Conservation (phyloP, 2,113 vertebrate genomes). For the Neoarius graeffei region DNA sequence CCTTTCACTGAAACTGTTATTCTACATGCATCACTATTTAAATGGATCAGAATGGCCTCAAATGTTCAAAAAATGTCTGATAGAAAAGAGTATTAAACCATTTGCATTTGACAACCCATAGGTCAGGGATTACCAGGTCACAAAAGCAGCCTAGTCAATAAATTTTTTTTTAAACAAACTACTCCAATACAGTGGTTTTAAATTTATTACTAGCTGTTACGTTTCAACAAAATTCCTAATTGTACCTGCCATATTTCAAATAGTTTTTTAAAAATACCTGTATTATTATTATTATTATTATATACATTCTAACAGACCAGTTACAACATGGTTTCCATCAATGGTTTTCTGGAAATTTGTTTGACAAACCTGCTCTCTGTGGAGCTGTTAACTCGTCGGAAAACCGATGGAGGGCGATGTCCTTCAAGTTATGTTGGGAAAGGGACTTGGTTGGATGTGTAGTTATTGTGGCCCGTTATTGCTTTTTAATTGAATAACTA, state of each 20-base stretch:
- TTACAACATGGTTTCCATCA: neutral
- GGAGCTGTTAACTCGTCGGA: neutral
- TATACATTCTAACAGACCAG: neutral
- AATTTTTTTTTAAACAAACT: neutral
- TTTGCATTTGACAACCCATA: neutral
- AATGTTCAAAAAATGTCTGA: neutral
- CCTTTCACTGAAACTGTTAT: neutral
- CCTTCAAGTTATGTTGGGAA: conserved; percentile 24
- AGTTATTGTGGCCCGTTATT: neutral
- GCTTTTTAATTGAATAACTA: neutral
- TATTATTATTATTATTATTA: no score
- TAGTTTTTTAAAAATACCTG: no score
- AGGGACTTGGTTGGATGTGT: neutral
- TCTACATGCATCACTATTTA: neutral
- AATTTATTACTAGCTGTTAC: neutral
- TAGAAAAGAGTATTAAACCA: neutral
- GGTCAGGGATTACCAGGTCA: neutral
- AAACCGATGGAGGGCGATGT: conserved; percentile 41
- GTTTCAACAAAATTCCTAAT: neutral
- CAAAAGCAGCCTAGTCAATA: neutral
- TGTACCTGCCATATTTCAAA: neutral
- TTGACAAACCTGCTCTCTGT: neutral
- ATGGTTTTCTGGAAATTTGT: neutral
- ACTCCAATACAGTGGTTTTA: neutral
- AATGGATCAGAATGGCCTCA: neutral